Base-by-base conservation (phyloP, 1,140 invertebrate genomes). In the Sycophaga agraensis region DNA sequence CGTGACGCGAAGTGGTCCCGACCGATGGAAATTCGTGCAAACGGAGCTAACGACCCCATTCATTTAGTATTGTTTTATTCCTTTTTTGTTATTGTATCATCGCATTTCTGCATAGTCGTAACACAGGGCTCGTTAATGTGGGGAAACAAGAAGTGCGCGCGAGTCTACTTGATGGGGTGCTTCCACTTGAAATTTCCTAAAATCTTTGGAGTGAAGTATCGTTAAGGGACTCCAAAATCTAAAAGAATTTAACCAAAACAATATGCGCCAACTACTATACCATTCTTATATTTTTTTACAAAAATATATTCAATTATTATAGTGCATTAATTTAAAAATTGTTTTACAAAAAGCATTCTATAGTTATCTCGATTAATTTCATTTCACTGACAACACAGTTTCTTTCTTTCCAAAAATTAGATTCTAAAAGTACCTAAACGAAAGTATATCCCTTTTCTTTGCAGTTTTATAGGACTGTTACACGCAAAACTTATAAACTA, bases 1-100 rank as follows among this genome's bases (percentile, higher is more conserved):
- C 66, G 68, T 71, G 73, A 75, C 70, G 71, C 71, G 67, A 73
- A 72, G 63, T 77, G 74, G 72, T 76, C 73, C 74, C 71, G 71
- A 73, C 68, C 70, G 64, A 68, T 74, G 68, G 68, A 70, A 70
- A 70, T 66, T 69, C 66, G 65, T 68, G 67, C 65, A 57, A 72
- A 63, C 63, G 68, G 65, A 66, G 35, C 59, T 54, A 21, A 9
- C 34, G 43, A n/a, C 61, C 58, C 61, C 53, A 42, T 50, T 24
- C 31, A 31, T 31, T 31, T 11, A 11, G 22, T 53, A 28, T 34
- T 48, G 8, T 51, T 51, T 4, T 12, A 43, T 26, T 37, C 6
- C 49, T 31, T 31, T 31, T 11, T 31, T 31, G 28, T 31, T 49
- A 31, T 24, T 48, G 8, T 43, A 9, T 39, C 14, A 14, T 31